Evolutionary conservation across 2,888 invertebrate genomes (phyloP).

Genomic region (Gnatocerus cornutus): DNA sequence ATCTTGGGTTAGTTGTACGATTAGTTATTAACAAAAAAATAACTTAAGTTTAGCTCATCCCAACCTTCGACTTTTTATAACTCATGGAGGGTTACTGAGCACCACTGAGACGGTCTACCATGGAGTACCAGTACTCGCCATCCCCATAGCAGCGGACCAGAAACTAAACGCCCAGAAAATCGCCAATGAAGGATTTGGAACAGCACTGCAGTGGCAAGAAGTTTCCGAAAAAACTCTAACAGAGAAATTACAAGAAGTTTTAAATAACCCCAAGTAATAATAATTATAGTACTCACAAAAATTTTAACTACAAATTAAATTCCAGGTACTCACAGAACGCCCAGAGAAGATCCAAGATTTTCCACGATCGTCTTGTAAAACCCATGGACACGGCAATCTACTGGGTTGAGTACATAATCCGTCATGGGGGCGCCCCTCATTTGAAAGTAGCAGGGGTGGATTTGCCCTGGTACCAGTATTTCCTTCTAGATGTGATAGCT

Average conservation of each 20-base stretch:
- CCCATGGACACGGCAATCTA: conserved; percentile 59
- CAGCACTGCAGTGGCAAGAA: conserved; percentile 46
- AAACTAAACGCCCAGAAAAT: conserved; percentile 71
- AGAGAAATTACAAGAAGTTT: conserved; percentile 52
- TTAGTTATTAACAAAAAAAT: too few species aligned
- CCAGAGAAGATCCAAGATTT: conserved; percentile 53
- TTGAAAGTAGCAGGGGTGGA: conserved; percentile 52
- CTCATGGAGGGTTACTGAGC: conserved; percentile 76
- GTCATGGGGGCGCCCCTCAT: conserved; percentile 59
- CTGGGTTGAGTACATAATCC: conserved; percentile 60
- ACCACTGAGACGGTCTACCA: conserved; percentile 74
- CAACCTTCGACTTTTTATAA: conserved; percentile 74
- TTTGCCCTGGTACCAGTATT: conserved; percentile 54
- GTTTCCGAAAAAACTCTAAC: conserved; percentile 53
- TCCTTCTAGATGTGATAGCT: background rate
- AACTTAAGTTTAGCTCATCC: conserved; percentile 69
- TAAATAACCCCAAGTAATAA: conserved; percentile 53
- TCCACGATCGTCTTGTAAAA: conserved; percentile 56
- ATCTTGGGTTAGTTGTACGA: conserved; percentile 57
- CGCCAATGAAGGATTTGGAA: conserved; percentile 53
- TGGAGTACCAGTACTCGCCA: conserved; percentile 72
- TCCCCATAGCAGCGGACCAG: conserved; percentile 74
- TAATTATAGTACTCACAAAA: background rate
- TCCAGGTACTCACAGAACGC: conserved; percentile 57
- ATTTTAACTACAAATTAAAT: conserved; percentile 1